Evolutionary conservation across 2,797 vertebrate species (phyloP), one percentile per base, ranked within the genome.

Genomic region (Bradypodion pumilum): DNA sequence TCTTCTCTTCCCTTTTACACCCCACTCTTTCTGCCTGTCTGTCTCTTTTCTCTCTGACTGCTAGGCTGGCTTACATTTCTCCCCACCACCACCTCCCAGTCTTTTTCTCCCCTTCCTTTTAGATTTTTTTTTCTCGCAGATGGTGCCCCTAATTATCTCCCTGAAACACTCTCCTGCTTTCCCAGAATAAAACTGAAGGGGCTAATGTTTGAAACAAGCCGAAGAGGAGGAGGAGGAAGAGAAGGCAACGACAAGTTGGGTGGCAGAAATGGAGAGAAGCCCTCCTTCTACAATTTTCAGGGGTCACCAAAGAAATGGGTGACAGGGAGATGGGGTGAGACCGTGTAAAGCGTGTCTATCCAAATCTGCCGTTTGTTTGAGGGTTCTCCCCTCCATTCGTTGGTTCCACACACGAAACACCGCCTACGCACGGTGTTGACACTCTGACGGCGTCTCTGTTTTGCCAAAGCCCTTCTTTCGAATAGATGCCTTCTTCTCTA

Each of bases 61-160:
- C n/a, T n/a, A n/a, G n/a, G n/a, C n/a, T n/a, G 52, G 52, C 52
- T 56, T 56, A 56, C 52, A 56, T 49, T 49, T n/a, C n/a, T n/a
- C n/a, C n/a, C n/a, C n/a, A n/a, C n/a, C n/a, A n/a, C 46, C 46
- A 40, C 37, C 37, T 40, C 46, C 2, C 52, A 10, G 25, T 4
- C 1, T 1, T 49, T 40, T 68, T 70, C 49, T 37, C 5, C 16
- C 37, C 70, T 69, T 23, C 25, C 66, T 72, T 72, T 23, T 13
- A 1, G 63, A 56, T 56, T 21, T 21, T 79, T 79, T 35, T 72
- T 59, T 42, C 74, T 84, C 49, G 59, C 82, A 84, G 82, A 84
- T 78, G 74, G 82, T 9, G n/a, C 37, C 21, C 15, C 56, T 84
- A 84, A 84, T 78, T 78, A 49, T 62, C 52, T 49, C 8, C 66